A percentile compares a stretch with the other conserved stretches of the same genome.
These are phyloP conservation scores for Dromococcyx pavoninus DNA, from an alignment of 2,797 vertebrate species.

Conservation along the genomic window DNA sequence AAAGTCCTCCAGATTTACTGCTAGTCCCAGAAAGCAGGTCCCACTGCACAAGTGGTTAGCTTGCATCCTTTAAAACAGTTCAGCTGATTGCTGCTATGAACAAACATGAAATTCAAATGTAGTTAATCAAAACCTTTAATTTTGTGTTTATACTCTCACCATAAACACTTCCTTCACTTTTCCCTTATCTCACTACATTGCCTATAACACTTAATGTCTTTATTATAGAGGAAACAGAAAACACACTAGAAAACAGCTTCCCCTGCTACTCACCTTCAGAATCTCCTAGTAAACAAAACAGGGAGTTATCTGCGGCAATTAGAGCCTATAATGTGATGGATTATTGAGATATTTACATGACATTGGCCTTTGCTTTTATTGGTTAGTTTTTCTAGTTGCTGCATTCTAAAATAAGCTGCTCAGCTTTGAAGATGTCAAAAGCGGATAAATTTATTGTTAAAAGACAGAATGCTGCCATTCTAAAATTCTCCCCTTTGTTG, in stretches of 20 bases:
- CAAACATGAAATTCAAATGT: not conserved
- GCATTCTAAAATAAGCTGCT: not conserved
- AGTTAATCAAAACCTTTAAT: not conserved
- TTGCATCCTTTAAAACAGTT: not conserved
- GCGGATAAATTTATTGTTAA: not conserved
- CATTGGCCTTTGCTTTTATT: not conserved
- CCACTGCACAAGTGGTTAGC: not conserved
- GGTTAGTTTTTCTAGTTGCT: not conserved
- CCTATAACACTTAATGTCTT: conserved; percentile 5
- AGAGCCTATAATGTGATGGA: not conserved
- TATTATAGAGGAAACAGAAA: not conserved
- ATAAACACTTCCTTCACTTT: not conserved
- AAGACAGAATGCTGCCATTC: not conserved
- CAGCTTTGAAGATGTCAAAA: not conserved
- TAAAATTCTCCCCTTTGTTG: not conserved
- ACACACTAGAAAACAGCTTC: not conserved
- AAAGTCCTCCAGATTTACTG: not conserved
- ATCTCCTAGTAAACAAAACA: not conserved
- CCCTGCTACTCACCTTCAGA: not conserved
- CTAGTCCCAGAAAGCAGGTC: not conserved
- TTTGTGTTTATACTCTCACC: not conserved
- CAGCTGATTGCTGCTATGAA: not conserved
- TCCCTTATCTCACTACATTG: conserved; percentile 14
- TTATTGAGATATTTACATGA: not conserved
- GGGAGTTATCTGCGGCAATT: not conserved